These are phyloP conservation scores for Gryllus bimaculatus DNA, from an alignment of 1,140 invertebrate genomes.

Conservation along the genomic window DNA sequence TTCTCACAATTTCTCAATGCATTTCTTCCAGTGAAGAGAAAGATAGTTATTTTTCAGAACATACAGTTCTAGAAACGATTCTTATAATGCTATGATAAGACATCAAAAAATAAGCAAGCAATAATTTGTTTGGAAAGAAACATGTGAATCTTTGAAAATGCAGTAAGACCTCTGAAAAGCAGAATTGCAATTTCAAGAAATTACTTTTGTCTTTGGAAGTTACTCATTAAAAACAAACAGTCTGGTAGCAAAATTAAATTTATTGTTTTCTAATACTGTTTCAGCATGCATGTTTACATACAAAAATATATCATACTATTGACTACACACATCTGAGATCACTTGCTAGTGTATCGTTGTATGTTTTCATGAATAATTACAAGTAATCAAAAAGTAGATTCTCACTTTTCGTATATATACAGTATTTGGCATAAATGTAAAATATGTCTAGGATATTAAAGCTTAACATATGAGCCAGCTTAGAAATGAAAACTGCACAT, in stretches of 20 bases:
- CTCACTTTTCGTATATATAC: neutral
- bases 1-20: too few species aligned
- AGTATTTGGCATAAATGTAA: neutral
- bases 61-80: too few species aligned
- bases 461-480: neutral
- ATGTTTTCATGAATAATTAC: neutral
- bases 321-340: neutral
- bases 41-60: too few species aligned
- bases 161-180: too few species aligned
- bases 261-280: neutral
- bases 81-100: too few species aligned
- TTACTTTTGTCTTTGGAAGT: too few species aligned
- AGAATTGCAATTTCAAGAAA: too few species aligned
- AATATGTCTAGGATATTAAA: neutral
- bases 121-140: too few species aligned
- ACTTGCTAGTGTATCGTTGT: neutral
- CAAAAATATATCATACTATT: slow-evolving; percentile 2
- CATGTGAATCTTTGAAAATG: too few species aligned
- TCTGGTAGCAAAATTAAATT: neutral
- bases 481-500: neutral
- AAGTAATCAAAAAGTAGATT: neutral
- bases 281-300: neutral
- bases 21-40: too few species aligned
- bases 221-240: neutral
- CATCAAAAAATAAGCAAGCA: too few species aligned